Conservation (phyloP, 2,888 invertebrate species). For the Zygaena filipendulae region DNA sequence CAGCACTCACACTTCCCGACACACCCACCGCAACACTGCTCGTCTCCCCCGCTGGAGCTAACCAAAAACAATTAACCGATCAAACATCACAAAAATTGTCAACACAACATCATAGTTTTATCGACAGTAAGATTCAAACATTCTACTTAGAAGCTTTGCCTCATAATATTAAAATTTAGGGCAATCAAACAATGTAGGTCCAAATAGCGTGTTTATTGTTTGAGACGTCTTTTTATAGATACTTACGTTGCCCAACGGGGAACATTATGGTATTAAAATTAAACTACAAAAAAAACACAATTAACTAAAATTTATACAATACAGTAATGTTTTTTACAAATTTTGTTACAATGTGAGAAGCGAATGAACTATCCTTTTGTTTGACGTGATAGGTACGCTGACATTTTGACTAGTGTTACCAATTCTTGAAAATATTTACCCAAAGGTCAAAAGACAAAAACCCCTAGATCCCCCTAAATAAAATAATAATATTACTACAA, state of each 20-base stretch:
- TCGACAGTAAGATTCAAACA: background rate
- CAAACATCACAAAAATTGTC: conserved; percentile 5
- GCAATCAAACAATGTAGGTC: conserved; percentile 54
- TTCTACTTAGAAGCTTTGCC: conserved; percentile 6
- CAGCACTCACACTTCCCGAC: conserved; percentile 67
- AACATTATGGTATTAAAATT: conserved; percentile 28
- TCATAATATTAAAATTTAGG: conserved; percentile 41
- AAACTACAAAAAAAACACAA: too few relatives aligned
- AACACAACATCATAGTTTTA: background rate
- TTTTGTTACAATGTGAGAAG: conserved; percentile 31
- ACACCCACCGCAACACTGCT: conserved; percentile 53
- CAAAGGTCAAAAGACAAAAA: too few relatives aligned
- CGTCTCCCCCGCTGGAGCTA: conserved; percentile 66
- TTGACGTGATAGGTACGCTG: conserved; percentile 19
- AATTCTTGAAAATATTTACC: too few relatives aligned
- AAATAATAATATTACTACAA: too few relatives aligned
- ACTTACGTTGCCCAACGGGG: conserved; percentile 64
- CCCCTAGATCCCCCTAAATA: too few relatives aligned
- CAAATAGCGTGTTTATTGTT: background rate
- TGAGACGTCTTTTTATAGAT: conserved; percentile 15
- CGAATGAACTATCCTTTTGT: conserved; percentile 17
- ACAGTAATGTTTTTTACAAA: conserved; percentile 2
- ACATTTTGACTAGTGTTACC: conserved; percentile 17
- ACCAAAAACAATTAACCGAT: conserved; percentile 7
- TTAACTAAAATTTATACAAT: background rate